Base-by-base conservation (phyloP, 2,797 vertebrate genomes). In the Anguilla megastoma region DNA sequence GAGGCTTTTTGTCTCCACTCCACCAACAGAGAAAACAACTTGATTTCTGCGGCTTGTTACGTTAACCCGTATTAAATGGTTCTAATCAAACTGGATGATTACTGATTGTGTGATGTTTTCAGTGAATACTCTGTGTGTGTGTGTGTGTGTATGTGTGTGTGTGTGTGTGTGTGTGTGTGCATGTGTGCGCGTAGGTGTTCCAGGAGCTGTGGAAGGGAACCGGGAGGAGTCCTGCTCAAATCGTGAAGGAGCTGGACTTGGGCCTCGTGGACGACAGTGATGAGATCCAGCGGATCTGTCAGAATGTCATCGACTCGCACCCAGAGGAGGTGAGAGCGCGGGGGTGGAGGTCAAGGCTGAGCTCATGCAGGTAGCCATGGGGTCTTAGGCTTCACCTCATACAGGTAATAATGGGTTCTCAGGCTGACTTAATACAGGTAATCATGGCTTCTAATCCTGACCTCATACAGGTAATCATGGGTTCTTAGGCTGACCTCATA, bases 251-350 rank as follows among this genome's bases (percentile, higher is more conserved):
- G 87, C 95, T 96, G 95, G 93, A 97, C 90, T 92, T 99, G 89
- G 95, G 96, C 30, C 94, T 98, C 12, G 93, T 99, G 88, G 95
- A 93, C 54, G 96, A 99, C 89, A 86, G 36, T 0, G 90, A 92
- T 50, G 93, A 97, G 87, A 94, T 99, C 86, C 95, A 96, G 85
- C 91, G 89, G 88, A 97, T 99, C 94, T 99, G 99, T 93, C 97
- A 96, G 90, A 91, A 91, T 54, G 95, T 97, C 86, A 94, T 98
- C 91, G 97, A 98, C 90, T 92, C 90, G 0, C 95, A 98, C 74
- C 95, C 96, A 2, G 91, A 96, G 74, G 95, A 97, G 98, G 99
- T 99, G 91, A 95, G 91, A 86, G n/a, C 84, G 6, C 3, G 2
- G 74, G 30, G 48, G 45, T 48, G 24, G 24, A 58, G 74, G 41